Evolutionary conservation across 2,113 vertebrate species (phyloP).

Genomic region (Sclerurus mexicanus): DNA sequence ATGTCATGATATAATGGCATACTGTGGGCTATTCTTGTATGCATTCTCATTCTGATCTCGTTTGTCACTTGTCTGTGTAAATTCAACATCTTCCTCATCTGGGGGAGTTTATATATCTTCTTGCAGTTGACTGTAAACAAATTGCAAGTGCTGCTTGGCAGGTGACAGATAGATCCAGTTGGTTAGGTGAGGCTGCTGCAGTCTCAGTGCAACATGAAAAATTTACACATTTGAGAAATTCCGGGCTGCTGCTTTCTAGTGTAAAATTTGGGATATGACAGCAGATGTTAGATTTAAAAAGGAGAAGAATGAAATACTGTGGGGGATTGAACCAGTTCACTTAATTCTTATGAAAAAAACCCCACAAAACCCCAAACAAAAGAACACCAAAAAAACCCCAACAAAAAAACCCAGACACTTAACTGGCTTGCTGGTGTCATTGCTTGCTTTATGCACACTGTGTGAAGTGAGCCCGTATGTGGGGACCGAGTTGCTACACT

Average conservation of each 20-base stretch:
- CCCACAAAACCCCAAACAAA: background rate
- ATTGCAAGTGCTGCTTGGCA: conserved; percentile 63
- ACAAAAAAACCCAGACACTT: background rate
- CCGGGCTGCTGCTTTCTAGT: conserved; percentile 3
- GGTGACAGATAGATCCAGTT: conserved; percentile 62
- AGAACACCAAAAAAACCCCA: background rate
- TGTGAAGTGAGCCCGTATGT: background rate
- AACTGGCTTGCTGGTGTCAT: background rate
- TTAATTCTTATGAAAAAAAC: background rate
- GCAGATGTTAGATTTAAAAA: background rate
- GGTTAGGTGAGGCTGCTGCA: conserved; percentile 39
- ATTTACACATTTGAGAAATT: conserved; percentile 23
- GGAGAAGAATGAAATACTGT: background rate
- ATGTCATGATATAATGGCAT: conserved; percentile 75
- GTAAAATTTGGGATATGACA: background rate
- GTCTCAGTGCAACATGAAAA: background rate
- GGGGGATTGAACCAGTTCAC: background rate
- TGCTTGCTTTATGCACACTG: background rate
- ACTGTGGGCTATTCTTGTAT: conserved; percentile 75
- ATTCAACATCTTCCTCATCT: conserved; percentile 74
- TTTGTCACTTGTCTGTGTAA: conserved; percentile 77
- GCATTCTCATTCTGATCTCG: conserved; percentile 55
- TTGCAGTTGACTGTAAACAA: conserved; percentile 76
- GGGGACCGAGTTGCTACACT: background rate
- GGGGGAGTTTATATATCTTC: conserved; percentile 72